Conservation (phyloP, 1,140 invertebrate species). For the Hormaphis cornu region DNA sequence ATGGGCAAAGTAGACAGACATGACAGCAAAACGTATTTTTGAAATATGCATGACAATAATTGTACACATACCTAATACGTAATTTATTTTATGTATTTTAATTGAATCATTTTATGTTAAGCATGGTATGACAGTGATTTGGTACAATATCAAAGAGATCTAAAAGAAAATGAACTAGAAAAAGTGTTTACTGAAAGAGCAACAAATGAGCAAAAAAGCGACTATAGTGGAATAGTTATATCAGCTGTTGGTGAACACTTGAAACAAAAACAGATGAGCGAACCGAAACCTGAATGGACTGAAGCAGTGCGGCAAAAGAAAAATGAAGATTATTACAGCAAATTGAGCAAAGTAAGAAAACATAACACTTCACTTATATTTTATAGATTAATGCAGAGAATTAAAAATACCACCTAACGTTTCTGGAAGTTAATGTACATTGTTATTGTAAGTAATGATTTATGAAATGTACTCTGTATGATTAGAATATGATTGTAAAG, state of each 20-base stretch:
- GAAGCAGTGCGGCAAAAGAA: slow-evolving; percentile 70
- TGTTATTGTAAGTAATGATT: too few relatives aligned
- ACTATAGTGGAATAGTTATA: slow-evolving; percentile 40
- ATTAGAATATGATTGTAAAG: too few relatives aligned
- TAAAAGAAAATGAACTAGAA: slow-evolving; percentile 73
- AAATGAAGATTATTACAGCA: slow-evolving; percentile 69
- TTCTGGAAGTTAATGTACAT: too few relatives aligned
- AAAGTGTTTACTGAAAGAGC: slow-evolving; percentile 77
- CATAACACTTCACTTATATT: neutral
- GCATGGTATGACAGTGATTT: slow-evolving; percentile 88
- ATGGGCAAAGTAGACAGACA: too few relatives aligned
- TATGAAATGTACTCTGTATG: too few relatives aligned
- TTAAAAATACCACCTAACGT: too few relatives aligned
- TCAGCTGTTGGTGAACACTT: slow-evolving; percentile 48
- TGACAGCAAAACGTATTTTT: too few relatives aligned
- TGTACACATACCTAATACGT: neutral
- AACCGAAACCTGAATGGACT: slow-evolving; percentile 74
- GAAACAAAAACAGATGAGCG: slow-evolving; percentile 58
- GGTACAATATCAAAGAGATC: slow-evolving; percentile 70
- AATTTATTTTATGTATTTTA: neutral
- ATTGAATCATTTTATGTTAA: slow-evolving; percentile 41
- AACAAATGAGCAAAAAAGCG: slow-evolving; percentile 53
- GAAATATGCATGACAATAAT: neutral
- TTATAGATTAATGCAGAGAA: neutral
- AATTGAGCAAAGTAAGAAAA: slow-evolving; percentile 55